These are phyloP conservation scores for Drosophila kokeensis DNA, from an alignment of 2,888 invertebrate genomes.

Conservation along the genomic window DNA sequence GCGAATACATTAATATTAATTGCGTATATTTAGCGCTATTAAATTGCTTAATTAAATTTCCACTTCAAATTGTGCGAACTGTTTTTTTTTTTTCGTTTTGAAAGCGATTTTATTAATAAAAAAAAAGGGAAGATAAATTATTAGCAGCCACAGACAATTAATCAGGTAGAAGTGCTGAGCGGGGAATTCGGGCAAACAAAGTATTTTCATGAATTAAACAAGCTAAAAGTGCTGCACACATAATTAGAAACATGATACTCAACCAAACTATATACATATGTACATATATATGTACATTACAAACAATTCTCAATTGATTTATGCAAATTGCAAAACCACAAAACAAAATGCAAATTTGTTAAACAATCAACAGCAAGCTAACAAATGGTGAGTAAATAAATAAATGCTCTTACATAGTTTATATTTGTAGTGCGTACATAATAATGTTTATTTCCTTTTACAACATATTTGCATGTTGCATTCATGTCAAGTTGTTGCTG, in stretches of 20 bases:
- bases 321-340: constrained; percentile 74
- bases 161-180: constrained; percentile 31
- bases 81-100: constrained; percentile 6
- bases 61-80: constrained; percentile 63
- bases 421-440: background rate
- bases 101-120: background rate
- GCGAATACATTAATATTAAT: constrained; percentile 75
- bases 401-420: constrained; percentile 22
- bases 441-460: constrained; percentile 41
- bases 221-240: constrained; percentile 69
- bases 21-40: constrained; percentile 67
- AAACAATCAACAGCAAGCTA: constrained; percentile 29
- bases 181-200: constrained; percentile 32
- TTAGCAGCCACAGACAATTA: constrained; percentile 55
- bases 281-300: background rate
- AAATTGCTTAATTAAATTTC: constrained; percentile 75
- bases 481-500: constrained; percentile 44
- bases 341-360: constrained; percentile 63
- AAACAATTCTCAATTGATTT: constrained; percentile 71
- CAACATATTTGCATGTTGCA: constrained; percentile 61
- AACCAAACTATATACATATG: background rate
- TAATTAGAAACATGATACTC: constrained; percentile 76
- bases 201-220: constrained; percentile 71
- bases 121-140: constrained; percentile 11
- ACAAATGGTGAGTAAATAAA: constrained; percentile 55